Conservation (phyloP, 2,797 vertebrate species). For the Takifugu rubripes region DNA sequence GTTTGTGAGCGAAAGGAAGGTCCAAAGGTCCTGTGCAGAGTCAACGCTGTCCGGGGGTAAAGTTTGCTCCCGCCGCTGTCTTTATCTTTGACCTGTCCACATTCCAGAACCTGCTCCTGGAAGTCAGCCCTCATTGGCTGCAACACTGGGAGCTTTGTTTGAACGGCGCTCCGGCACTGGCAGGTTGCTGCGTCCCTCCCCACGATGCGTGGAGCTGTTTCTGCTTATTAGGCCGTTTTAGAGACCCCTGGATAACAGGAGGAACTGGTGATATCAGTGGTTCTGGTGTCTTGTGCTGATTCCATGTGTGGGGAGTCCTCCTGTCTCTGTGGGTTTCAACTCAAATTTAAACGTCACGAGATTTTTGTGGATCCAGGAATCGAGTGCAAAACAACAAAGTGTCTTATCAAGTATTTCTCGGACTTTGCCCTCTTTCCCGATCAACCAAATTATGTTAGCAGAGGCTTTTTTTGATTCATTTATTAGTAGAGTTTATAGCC, state of each 20-base stretch:
- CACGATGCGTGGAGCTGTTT: conserved; percentile 30
- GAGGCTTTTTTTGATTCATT: no score
- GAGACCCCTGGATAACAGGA: neutral
- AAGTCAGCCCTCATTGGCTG: conserved; percentile 62
- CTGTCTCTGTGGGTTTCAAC: no score
- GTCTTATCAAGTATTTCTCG: no score
- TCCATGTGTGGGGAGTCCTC: neutral
- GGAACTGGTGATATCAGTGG: no score
- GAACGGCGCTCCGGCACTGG: conserved; percentile 57
- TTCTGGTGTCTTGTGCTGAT: neutral
- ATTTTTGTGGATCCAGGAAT: no score
- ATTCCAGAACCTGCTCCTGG: conserved; percentile 64
- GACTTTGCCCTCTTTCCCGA: no score
- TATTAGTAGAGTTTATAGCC: no score
- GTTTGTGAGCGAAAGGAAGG: neutral
- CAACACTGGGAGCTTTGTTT: conserved; percentile 61
- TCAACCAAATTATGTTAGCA: no score
- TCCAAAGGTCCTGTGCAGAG: conserved; percentile 8
- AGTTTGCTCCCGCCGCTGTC: conserved; percentile 19
- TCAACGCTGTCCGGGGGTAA: neutral
- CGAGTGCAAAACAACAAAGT: no score
- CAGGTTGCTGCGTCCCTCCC: conserved; percentile 35
- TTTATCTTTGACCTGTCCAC: conserved; percentile 70
- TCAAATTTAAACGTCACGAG: no score
- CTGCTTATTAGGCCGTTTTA: conserved; percentile 2